A percentile compares a stretch with the other conserved stretches of the same genome.
Evolutionary conservation across 2,113 vertebrate genomes (phyloP).

Genomic region (Azemiops feae): DNA sequence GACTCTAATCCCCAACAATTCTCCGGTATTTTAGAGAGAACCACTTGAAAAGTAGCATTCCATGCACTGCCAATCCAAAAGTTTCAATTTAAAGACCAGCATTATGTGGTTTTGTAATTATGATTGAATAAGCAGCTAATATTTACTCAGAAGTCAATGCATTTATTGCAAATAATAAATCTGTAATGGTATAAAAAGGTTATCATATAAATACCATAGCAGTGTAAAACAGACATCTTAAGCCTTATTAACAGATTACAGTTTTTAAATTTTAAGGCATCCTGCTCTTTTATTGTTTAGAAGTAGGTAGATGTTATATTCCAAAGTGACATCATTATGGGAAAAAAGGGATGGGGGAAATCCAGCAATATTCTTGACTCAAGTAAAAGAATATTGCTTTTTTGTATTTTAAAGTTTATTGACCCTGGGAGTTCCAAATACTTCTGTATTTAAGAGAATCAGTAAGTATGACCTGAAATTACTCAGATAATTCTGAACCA

Average conservation of each 20-base stretch:
- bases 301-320: background rate
- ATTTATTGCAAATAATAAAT: background rate
- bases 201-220: background rate
- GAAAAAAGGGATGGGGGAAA: fast-evolving
- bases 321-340: background rate
- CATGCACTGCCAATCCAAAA: background rate
- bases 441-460: background rate
- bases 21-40: background rate
- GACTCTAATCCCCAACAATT: background rate
- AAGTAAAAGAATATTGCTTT: background rate
- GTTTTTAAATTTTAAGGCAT: background rate
- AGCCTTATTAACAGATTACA: background rate
- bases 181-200: background rate
- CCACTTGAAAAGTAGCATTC: background rate
- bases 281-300: background rate
- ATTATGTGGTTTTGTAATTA: background rate
- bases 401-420: background rate
- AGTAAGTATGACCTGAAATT: background rate
- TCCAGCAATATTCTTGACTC: background rate
- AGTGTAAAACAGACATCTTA: background rate
- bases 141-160: background rate
- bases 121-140: background rate
- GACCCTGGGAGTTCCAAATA: background rate
- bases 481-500: background rate
- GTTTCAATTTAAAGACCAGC: background rate